These are phyloP conservation scores for Physocephala rufipes DNA, from an alignment of 2,888 invertebrate species.

Conservation along the genomic window DNA sequence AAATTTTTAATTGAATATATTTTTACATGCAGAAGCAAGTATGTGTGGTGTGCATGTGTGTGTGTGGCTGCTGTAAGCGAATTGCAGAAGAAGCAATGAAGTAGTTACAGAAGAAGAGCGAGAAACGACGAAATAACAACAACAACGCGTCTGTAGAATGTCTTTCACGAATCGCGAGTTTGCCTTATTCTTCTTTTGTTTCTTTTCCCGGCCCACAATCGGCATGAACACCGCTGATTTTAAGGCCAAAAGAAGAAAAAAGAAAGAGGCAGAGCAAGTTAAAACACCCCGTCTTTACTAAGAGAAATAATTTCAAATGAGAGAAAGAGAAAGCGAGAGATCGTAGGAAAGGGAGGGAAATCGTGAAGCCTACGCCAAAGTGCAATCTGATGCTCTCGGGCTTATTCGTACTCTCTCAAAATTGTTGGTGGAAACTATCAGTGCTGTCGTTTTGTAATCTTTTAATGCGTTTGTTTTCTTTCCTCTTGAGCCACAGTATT, in stretches of 20 bases:
- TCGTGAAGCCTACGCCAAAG: slow-evolving; percentile 17
- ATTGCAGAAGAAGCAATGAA: slow-evolving; percentile 28
- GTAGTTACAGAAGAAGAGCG: slow-evolving; percentile 30
- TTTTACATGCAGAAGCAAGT: too few relatives aligned
- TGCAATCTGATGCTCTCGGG: neutral
- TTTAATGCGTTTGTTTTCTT: too few relatives aligned
- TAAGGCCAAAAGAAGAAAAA: slow-evolving; percentile 5
- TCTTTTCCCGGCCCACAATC: slow-evolving; percentile 65
- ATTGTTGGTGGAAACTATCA: too few relatives aligned
- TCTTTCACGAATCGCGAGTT: slow-evolving; percentile 64
- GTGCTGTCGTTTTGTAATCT: too few relatives aligned
- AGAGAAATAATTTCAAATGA: too few relatives aligned
- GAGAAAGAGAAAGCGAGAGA: slow-evolving; percentile 19
- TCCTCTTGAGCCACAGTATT: too few relatives aligned
- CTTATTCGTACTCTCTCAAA: too few relatives aligned
- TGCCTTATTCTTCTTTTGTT: slow-evolving; percentile 61
- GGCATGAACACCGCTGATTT: slow-evolving; percentile 46
- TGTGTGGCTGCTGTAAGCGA: neutral
- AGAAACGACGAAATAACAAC: slow-evolving; percentile 32
- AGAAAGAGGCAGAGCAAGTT: slow-evolving; percentile 8
- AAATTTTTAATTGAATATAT: too few relatives aligned
- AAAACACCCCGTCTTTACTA: too few relatives aligned
- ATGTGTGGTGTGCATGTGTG: too few relatives aligned
- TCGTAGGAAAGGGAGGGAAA: slow-evolving; percentile 12
- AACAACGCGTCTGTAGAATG: slow-evolving; percentile 47